These are phyloP conservation scores for Argyresthia albistria DNA, from an alignment of 2,888 invertebrate genomes.

Conservation along the genomic window DNA sequence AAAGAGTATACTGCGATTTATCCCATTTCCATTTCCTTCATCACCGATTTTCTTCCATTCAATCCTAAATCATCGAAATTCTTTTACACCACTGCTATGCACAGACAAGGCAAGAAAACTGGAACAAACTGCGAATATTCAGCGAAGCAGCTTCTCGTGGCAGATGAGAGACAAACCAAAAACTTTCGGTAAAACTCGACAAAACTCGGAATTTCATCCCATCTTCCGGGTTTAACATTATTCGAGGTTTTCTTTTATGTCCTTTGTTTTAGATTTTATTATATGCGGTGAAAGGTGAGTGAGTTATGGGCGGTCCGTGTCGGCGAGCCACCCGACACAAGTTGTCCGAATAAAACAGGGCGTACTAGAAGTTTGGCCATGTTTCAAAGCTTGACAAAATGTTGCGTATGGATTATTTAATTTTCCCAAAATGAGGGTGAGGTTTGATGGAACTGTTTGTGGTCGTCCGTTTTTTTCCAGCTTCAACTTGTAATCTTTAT, in stretches of 20 bases:
- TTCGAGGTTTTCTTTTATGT: conserved; percentile 55
- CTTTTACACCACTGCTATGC: too few relatives aligned
- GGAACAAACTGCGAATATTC: conserved; percentile 45
- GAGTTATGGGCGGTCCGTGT: background rate
- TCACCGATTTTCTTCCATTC: too few relatives aligned
- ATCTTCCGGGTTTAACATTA: conserved; percentile 59
- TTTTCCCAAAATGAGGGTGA: too few relatives aligned
- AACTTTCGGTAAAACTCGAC: conserved; percentile 27
- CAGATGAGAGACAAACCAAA: conserved; percentile 58
- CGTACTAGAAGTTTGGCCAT: background rate
- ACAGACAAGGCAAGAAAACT: conserved; percentile 33
- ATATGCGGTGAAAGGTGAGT: conserved; percentile 28
- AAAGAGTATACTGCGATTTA: too few relatives aligned
- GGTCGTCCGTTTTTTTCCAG: too few relatives aligned
- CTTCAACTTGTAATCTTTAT: too few relatives aligned
- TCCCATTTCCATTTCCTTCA: too few relatives aligned
- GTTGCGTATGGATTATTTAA: too few relatives aligned
- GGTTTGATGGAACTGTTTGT: too few relatives aligned
- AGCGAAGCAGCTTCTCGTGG: conserved; percentile 30
- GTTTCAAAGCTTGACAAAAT: too few relatives aligned
- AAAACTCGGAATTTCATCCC: conserved; percentile 52
- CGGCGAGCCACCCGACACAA: too few relatives aligned
- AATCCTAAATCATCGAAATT: too few relatives aligned
- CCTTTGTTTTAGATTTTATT: conserved; percentile 60
- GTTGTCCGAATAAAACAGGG: background rate